Conservation (phyloP, 2,113 vertebrate genomes). For the Caretta caretta region DNA sequence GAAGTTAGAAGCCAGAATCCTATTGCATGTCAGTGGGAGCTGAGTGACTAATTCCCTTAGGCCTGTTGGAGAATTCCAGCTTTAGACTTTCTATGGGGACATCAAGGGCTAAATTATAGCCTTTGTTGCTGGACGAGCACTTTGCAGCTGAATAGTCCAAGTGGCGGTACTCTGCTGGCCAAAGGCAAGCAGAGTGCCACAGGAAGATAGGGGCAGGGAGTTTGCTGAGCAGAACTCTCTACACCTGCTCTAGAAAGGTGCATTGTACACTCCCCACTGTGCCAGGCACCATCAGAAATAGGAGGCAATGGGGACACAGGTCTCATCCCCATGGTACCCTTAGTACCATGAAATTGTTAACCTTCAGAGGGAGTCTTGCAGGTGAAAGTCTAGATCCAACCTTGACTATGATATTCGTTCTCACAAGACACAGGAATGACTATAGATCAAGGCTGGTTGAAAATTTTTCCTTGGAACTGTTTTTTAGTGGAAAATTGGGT, state of each 20-base stretch:
- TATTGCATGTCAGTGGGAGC: neutral
- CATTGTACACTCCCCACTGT: accelerated
- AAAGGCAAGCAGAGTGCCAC: too few relatives aligned
- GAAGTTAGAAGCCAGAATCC: neutral
- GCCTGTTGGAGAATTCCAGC: accelerated
- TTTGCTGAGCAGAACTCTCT: neutral
- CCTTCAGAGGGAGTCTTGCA: neutral
- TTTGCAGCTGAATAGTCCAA: neutral
- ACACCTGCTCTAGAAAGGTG: neutral
- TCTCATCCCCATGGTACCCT: too few relatives aligned
- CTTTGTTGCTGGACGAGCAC: neutral
- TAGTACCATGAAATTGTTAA: neutral
- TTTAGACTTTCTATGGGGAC: neutral
- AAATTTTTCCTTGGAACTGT: neutral
- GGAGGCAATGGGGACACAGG: neutral
- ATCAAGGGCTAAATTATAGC: neutral
- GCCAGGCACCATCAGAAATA: accelerated
- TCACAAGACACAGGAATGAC: neutral
- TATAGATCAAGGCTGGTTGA: neutral
- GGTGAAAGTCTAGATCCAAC: neutral
- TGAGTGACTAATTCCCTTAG: neutral
- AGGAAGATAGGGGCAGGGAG: neutral
- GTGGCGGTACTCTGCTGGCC: neutral
- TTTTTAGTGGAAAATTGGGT: neutral
- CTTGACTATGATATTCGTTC: neutral